Percentiles rank a stretch among this genome's conserved stretches.
Conservation (phyloP, 1,140 invertebrate species). For the Agraylea sexmaculata region DNA sequence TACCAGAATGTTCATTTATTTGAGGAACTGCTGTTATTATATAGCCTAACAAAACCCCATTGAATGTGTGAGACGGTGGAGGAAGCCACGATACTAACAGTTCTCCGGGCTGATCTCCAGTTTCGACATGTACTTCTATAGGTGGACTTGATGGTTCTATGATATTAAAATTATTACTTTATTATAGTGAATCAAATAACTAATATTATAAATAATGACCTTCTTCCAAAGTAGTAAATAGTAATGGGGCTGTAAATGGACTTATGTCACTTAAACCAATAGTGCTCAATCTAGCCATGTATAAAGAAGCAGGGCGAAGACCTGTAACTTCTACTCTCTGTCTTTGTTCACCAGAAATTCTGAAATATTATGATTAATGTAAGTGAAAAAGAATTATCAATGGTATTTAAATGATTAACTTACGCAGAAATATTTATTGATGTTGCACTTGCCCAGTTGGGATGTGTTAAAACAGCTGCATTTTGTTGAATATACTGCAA, state of each 20-base stretch:
- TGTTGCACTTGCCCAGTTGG: conserved; percentile 13
- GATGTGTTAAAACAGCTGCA: no score
- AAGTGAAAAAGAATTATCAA: not conserved
- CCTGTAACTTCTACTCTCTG: conserved; percentile 18
- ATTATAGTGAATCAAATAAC: not conserved
- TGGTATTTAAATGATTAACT: not conserved
- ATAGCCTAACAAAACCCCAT: conserved; percentile 65
- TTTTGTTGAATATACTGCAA: conserved; percentile 14
- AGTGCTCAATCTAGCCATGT: conserved; percentile 56
- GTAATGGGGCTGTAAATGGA: conserved; percentile 49
- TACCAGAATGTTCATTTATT: conserved; percentile 27
- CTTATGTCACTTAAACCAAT: conserved; percentile 61
- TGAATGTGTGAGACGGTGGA: conserved; percentile 48
- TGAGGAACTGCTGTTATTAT: conserved; percentile 41
- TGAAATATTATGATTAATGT: conserved; percentile 1
- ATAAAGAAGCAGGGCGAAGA: conserved; percentile 26
- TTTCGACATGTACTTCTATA: conserved; percentile 28
- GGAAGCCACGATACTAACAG: conserved; percentile 43
- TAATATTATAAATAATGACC: conserved; percentile 29
- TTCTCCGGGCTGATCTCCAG: conserved; percentile 32
- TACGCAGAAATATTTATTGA: conserved; percentile 12
- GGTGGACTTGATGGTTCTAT: conserved; percentile 31
- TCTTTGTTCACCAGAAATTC: conserved; percentile 8
- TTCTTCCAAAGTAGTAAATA: conserved; percentile 64
- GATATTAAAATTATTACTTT: conserved; percentile 10